These are phyloP conservation scores for Aspidiotus rigidus DNA, from an alignment of 2,888 invertebrate genomes.

Conservation along the genomic window DNA sequence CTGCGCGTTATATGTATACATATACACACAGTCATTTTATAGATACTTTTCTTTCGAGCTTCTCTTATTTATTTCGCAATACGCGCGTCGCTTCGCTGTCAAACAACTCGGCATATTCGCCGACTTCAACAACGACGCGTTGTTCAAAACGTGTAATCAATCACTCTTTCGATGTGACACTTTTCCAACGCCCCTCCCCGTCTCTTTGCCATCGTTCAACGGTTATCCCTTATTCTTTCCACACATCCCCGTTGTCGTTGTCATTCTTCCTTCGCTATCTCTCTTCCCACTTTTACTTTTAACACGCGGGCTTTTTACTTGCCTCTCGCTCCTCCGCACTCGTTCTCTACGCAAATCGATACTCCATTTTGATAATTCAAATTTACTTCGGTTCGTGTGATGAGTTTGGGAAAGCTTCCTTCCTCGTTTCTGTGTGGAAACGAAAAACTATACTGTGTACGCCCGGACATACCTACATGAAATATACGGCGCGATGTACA, in stretches of 20 bases:
- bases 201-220: constrained; percentile 6
- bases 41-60: neutral
- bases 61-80: constrained; percentile 34
- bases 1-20: no score
- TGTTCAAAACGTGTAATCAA: constrained; percentile 33
- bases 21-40: no score
- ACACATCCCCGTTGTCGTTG: constrained; percentile 33
- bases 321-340: neutral
- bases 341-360: constrained; percentile 14
- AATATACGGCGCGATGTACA: no score
- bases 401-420: constrained; percentile 5
- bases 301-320: constrained; percentile 20
- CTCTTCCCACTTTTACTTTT: constrained; percentile 32
- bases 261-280: constrained; percentile 28
- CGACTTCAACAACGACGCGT: constrained; percentile 32
- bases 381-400: constrained; percentile 23
- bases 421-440: neutral
- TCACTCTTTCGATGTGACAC: constrained; percentile 34
- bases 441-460: neutral
- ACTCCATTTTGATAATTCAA: constrained; percentile 32
- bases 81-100: constrained; percentile 8
- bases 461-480: neutral
- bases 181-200: constrained; percentile 23
- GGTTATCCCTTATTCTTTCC: constrained; percentile 33
- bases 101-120: constrained; percentile 8